These are phyloP conservation scores for Cataglyphis altisquamis DNA, from an alignment of 2,888 invertebrate species.

Conservation along the genomic window DNA sequence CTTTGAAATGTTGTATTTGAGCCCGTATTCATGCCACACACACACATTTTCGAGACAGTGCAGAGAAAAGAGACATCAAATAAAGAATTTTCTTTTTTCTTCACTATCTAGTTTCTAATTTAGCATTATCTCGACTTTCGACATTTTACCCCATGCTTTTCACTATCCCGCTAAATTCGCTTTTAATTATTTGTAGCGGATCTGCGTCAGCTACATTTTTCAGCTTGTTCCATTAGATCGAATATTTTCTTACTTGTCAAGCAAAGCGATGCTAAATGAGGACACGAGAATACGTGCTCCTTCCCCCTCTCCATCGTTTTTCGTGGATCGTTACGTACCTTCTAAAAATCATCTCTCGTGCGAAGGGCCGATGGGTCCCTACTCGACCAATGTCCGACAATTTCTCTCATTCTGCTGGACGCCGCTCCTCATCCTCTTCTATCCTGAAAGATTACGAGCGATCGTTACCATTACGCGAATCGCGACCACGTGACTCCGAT, in stretches of 20 bases:
- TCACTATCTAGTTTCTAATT: neutral
- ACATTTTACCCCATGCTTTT: neutral
- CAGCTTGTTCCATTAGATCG: neutral
- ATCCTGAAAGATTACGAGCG: slow-evolving; percentile 71
- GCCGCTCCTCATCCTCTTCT: slow-evolving; percentile 62
- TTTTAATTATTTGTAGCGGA: neutral
- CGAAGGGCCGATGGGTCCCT: slow-evolving; percentile 82
- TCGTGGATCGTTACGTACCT: slow-evolving; percentile 76
- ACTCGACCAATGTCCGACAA: slow-evolving; percentile 76
- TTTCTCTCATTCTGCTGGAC: slow-evolving; percentile 80
- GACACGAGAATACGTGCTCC: neutral
- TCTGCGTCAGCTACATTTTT: neutral
- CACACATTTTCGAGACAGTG: slow-evolving; percentile 2
- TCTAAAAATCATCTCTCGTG: slow-evolving; percentile 85
- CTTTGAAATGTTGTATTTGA: neutral
- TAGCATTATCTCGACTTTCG: neutral
- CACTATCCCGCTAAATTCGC: neutral
- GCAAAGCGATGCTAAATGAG: neutral
- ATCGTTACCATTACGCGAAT: slow-evolving; percentile 8
- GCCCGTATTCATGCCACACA: neutral
- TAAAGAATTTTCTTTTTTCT: slow-evolving; percentile 14
- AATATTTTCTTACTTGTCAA: neutral
- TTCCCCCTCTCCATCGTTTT: neutral
- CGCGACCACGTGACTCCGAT: slow-evolving; percentile 28
- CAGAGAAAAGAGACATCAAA: neutral